Evolutionary conservation across 2,113 vertebrate species (phyloP), one percentile per base, ranked within the genome.

Genomic region (Corythaixoides concolor): DNA sequence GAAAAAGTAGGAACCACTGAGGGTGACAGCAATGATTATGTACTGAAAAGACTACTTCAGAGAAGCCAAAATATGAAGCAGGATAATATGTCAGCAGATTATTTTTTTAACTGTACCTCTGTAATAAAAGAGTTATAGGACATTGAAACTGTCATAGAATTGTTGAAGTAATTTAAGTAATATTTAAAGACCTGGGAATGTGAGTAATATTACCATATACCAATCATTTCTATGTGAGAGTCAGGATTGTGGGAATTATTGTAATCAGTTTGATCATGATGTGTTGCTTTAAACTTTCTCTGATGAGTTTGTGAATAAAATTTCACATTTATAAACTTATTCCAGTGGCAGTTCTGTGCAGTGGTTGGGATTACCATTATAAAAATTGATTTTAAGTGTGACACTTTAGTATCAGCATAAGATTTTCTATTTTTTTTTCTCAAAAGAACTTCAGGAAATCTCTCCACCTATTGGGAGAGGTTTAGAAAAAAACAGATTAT

Each of bases 1-100:
- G 83, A 96, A 91, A 97, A 96, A 45, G 37, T 83, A 83, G 80
- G 87, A 93, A 89, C 52, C 85, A 59, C 14, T 91, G 86, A 93
- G 79, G 22, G 30, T 88, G 88, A 88, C 72, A 94, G 45, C 67
- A 86, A 68, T 93, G 70, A 67, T 90, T 91, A 14, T 89, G 85
- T 91, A 93, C 84, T 94, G 95, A 90, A 93, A 97, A 94, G 64
- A 81, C 39, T 39, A 32, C 58, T 87, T 74, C 75, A 6, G 47
- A 84, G 73, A 91, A 83, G 84, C 81, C 35, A 82, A 93, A 91
- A 76, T 84, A 49, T 17, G 79, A 97, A 89, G 72, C 67, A 90
- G 74, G 84, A 70, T 39, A 83, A 39, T 84, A 33, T n/a, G 13
- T 90, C 47, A 88, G 28, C 33, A 76, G 35, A 55, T 83, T 52